Evolutionary conservation across 2,113 vertebrate genomes (phyloP).

Genomic region (Pycnonotus jocosus): DNA sequence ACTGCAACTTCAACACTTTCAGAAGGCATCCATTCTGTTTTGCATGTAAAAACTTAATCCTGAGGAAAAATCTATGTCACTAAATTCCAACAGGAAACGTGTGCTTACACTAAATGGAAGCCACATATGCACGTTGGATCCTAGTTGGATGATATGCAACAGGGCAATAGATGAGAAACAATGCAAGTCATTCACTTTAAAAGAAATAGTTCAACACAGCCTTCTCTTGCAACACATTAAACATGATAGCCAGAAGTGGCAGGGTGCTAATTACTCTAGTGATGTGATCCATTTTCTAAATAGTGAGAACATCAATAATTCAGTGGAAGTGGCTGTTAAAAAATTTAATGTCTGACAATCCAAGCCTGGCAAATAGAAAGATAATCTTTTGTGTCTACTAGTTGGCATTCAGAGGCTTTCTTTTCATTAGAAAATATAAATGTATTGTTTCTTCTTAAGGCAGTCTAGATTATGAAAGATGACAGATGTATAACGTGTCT

Average conservation of each 20-base stretch:
- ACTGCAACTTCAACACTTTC: background rate
- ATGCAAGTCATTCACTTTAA: constrained; percentile 27
- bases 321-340: constrained; percentile 71
- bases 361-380: constrained; percentile 51
- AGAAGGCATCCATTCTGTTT: background rate
- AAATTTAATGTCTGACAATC: constrained; percentile 70
- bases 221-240: constrained; percentile 63
- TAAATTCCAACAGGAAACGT: background rate
- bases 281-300: constrained; percentile 74
- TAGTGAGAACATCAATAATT: constrained; percentile 75
- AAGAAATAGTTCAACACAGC: constrained; percentile 20
- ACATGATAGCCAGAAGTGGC: constrained; percentile 66
- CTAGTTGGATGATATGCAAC: background rate
- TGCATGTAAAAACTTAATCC: background rate
- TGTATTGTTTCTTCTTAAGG: constrained; percentile 55
- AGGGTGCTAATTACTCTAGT: constrained; percentile 74
- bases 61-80: background rate
- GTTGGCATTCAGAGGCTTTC: constrained; percentile 69
- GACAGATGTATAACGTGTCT: constrained; percentile 64
- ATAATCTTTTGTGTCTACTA: constrained; percentile 65
- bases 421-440: constrained; percentile 74
- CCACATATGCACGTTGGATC: background rate
- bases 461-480: constrained; percentile 67
- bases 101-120: background rate
- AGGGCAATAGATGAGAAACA: constrained; percentile 34